Percentiles rank a stretch among this genome's conserved stretches.
These are phyloP conservation scores for Pseudopodoces humilis DNA, from an alignment of 2,113 vertebrate species.

Conservation along the genomic window DNA sequence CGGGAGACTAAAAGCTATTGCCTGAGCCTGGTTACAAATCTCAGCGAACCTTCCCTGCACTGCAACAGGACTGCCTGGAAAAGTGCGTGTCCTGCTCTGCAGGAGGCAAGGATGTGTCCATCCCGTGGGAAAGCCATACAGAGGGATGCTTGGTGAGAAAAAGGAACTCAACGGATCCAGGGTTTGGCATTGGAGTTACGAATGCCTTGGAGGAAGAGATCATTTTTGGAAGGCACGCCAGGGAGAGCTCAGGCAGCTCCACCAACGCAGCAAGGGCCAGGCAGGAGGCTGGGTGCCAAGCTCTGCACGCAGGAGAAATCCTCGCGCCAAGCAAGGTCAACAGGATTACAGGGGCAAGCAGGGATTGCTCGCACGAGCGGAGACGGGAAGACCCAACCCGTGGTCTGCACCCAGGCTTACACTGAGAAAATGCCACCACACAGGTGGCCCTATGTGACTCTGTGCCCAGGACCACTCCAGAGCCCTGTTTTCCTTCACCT, in stretches of 20 bases:
- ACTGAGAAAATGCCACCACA: fast-evolving
- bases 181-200: fast-evolving
- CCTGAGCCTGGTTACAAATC: background rate
- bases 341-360: background rate
- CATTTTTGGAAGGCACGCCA: background rate
- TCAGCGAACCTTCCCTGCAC: background rate
- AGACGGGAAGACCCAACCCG: background rate
- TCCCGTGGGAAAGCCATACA: fast-evolving
- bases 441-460: background rate
- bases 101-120: fast-evolving
- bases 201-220: background rate
- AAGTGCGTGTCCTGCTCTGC: fast-evolving
- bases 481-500: fast-evolving
- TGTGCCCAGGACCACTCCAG: fast-evolving
- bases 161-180: fast-evolving
- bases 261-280: background rate
- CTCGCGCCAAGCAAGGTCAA: background rate
- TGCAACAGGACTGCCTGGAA: fast-evolving
- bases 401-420: background rate
- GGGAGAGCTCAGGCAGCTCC: background rate
- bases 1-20: background rate
- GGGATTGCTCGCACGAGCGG: background rate
- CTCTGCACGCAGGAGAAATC: background rate
- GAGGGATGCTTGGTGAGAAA: fast-evolving
- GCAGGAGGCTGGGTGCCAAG: background rate